A percentile compares a stretch with the other conserved stretches of the same genome.
Conservation (phyloP, 2,888 invertebrate species). For the Xestia c-nigrum region DNA sequence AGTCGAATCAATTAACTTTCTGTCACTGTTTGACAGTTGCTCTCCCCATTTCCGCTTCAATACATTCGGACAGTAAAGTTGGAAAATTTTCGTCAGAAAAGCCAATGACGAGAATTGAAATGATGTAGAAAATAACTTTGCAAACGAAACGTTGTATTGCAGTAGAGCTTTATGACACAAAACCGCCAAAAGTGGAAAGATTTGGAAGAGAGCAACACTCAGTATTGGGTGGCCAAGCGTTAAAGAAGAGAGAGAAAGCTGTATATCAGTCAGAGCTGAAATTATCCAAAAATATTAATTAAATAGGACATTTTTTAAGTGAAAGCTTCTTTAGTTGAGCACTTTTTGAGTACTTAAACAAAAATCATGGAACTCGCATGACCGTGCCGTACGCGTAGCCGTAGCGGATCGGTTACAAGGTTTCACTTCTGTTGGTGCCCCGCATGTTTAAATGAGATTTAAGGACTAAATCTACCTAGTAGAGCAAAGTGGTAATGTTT, state of each 20-base stretch:
- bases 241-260: too few species aligned
- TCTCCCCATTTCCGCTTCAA: constrained; percentile 69
- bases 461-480: not conserved
- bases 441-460: not conserved
- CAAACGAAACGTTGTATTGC: not conserved
- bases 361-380: too few species aligned
- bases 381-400: too few species aligned
- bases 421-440: too few species aligned
- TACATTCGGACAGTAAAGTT: constrained; percentile 69
- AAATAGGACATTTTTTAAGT: not conserved
- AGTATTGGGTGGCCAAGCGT: too few species aligned
- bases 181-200: too few species aligned
- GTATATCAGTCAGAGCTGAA: not conserved
- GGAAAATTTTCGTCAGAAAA: constrained; percentile 66
- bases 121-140: not conserved
- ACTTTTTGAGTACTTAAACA: too few species aligned
- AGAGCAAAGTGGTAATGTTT: too few species aligned
- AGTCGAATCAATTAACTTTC: constrained; percentile 76
- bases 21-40: constrained; percentile 72
- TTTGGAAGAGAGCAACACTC: too few species aligned
- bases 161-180: not conserved
- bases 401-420: too few species aligned
- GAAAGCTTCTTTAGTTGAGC: too few species aligned
- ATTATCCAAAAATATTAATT: not conserved
- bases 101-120: not conserved